Base-by-base conservation (phyloP, 2,888 invertebrate genomes). In the Colletes collaris region DNA sequence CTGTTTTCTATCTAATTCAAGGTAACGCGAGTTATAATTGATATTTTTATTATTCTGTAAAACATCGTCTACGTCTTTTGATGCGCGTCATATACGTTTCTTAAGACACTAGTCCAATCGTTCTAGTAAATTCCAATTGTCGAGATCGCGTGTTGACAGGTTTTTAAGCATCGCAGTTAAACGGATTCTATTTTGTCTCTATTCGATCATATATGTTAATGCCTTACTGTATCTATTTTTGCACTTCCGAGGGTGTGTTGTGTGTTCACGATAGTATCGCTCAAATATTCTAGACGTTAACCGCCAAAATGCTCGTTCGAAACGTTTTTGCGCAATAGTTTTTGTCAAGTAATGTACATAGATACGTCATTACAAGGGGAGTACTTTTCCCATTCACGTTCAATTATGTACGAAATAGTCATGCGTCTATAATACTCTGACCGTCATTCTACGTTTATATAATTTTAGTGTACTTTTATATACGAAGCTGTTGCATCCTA, bases 131-230 rank as follows among this genome's bases (percentile, higher is more conserved):
- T 79, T 59, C 53, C 37, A 65, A 79, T 84, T 68, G 78, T 67
- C 62, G 66, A n/a, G 70, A 60, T 81, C 76, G 79, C 83, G 86
- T 89, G 90, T 90, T 89, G 89, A 90, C 89, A 90, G 86, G 75
- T 84, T 89, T 85, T 85, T 71, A 80, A 83, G 82, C 84, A 84
- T 74, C 82, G 76, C 72, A 81, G 79, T 84, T 79, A 46, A 81
- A 80, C 76, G 77, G 63, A 85, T 84, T 83, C 66, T 69, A 56
- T 74, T 76, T 82, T 77, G 58, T 46, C 58, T 70, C 59, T 64
- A 7, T 64, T 53, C n/a, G 40, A 66, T 63, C 44, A 49, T 63
- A 35, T 13, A 44, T 53, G 53, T n/a, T 11, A 52, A 8, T 40
- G 10, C 66, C 53, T 49, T 27, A n/a, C 40, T 19, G 10, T 37